Conservation (phyloP, 2,797 vertebrate species). For the Enteromius radiatus region DNA sequence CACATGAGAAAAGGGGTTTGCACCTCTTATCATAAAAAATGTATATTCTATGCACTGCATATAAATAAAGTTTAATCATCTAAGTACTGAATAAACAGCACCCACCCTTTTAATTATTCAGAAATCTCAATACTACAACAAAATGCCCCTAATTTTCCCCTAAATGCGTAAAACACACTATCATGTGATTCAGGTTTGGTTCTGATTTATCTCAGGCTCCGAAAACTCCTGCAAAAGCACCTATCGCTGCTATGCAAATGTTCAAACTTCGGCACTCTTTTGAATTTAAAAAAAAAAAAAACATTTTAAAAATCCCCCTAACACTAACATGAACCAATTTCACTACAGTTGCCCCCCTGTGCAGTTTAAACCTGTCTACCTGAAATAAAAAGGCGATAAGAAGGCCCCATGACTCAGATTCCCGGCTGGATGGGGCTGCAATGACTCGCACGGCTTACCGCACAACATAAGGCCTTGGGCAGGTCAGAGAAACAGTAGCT, state of each 20-base stretch:
- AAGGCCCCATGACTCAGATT: conserved; percentile 69
- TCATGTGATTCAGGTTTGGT: not conserved
- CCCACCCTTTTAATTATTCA: not conserved
- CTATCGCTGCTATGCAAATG: conserved; percentile 22
- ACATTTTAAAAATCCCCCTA: not conserved
- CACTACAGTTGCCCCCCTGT: conserved; percentile 21
- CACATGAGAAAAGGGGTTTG: not conserved
- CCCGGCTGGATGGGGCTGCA: conserved; percentile 54
- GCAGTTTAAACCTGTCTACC: conserved; percentile 38
- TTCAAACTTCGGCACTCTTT: not conserved
- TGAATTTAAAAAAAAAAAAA: not conserved
- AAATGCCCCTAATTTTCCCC: conserved; percentile 4
- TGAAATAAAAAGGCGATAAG: conserved; percentile 22
- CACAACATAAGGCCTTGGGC: conserved; percentile 17
- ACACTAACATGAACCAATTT: not conserved
- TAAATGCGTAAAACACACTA: not conserved
- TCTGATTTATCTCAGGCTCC: conserved; percentile 17
- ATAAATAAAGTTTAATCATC: not conserved
- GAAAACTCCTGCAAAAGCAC: conserved; percentile 1
- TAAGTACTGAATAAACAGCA: not conserved
- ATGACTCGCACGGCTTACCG: conserved; percentile 64
- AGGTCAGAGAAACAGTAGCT: conserved; percentile 52
- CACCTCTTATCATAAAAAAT: not conserved
- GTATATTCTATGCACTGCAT: no score
- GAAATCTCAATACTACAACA: not conserved